Evolutionary conservation across 2,888 invertebrate species (phyloP).

Genomic region (Campoplex nolae): DNA sequence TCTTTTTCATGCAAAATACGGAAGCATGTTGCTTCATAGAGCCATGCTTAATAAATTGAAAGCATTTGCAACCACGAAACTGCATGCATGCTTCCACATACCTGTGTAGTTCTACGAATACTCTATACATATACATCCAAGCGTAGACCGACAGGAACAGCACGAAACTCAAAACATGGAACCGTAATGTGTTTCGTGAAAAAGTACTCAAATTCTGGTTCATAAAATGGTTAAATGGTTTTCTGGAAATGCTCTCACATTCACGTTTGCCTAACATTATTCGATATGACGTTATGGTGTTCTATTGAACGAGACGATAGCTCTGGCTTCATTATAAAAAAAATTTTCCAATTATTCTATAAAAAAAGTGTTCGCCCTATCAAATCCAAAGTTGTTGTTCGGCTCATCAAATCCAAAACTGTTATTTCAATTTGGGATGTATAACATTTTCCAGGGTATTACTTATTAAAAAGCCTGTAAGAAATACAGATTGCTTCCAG

Average conservation of each 20-base stretch:
- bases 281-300: neutral
- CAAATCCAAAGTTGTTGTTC: neutral
- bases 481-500: neutral
- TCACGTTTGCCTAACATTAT: neutral
- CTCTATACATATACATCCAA: neutral
- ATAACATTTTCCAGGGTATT: neutral
- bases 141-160: neutral
- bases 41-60: conserved; percentile 63
- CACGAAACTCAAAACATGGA: conserved; percentile 10
- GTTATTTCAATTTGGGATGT: neutral
- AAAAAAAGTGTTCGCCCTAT: neutral
- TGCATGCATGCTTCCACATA: neutral
- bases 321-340: neutral
- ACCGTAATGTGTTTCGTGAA: conserved; percentile 5
- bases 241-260: neutral
- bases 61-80: conserved; percentile 52
- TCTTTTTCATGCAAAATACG: conserved; percentile 44
- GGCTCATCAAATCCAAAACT: neutral
- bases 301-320: neutral
- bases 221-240: neutral
- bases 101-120: neutral
- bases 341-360: neutral
- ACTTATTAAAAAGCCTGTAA: neutral
- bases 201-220: conserved; percentile 47
- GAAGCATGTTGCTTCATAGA: conserved; percentile 56